Conservation (phyloP, 2,888 invertebrate species). For the Cheilosia vulpina region DNA sequence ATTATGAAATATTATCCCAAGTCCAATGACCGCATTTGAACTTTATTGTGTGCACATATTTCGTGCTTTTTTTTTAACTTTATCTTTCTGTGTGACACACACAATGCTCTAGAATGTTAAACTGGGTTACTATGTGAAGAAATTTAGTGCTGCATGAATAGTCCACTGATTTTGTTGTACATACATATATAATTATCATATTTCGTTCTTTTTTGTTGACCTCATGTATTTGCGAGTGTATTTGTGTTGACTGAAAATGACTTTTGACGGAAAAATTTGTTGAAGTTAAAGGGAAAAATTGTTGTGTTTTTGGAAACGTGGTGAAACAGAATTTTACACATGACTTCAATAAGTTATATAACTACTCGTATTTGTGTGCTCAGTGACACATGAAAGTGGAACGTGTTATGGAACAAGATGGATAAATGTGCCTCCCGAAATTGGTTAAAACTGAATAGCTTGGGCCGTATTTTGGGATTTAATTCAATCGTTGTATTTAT, state of each 20-base stretch:
- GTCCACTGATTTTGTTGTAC: constrained; percentile 33
- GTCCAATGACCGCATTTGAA: constrained; percentile 72
- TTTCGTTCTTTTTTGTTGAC: constrained; percentile 1
- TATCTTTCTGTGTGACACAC: constrained; percentile 34
- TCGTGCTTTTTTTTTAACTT: constrained; percentile 16
- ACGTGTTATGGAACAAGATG: constrained; percentile 8
- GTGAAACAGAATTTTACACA: constrained; percentile 16
- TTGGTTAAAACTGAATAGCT: too few species aligned
- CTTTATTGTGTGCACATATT: constrained; percentile 13
- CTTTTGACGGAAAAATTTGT: constrained; percentile 11
- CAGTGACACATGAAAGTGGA: constrained; percentile 19
- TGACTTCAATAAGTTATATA: constrained; percentile 25
- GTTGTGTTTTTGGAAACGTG: neutral
- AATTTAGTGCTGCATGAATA: constrained; percentile 58
- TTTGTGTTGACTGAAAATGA: constrained; percentile 5
- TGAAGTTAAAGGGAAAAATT: neutral
- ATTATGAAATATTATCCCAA: constrained; percentile 46
- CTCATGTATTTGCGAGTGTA: neutral
- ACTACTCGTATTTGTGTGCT: neutral
- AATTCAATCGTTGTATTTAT: too few species aligned
- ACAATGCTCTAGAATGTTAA: constrained; percentile 33
- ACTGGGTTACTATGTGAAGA: constrained; percentile 63
- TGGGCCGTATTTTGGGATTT: too few species aligned
- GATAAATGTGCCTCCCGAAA: neutral
- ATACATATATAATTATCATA: constrained; percentile 10